A percentile compares a stretch with the other conserved stretches of the same genome.
Conservation (phyloP, 2,888 invertebrate genomes). For the Drosophila acutilabella region DNA sequence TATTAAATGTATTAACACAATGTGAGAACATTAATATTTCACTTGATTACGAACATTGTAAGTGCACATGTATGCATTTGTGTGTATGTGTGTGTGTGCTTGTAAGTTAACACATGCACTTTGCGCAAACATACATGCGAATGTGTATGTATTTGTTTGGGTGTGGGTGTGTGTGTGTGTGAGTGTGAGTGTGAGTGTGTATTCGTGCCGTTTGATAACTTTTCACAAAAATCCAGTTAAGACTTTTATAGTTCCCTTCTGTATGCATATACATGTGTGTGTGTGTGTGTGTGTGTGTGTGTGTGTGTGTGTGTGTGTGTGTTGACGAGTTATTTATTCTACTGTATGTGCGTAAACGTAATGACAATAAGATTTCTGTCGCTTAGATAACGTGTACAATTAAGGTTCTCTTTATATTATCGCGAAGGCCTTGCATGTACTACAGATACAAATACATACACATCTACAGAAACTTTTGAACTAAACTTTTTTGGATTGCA, state of each 20-base stretch:
- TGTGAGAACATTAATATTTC: slow-evolving; percentile 8
- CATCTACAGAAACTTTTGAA: not conserved
- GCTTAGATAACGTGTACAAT: slow-evolving; percentile 39
- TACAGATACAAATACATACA: slow-evolving; percentile 2
- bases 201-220: slow-evolving; percentile 8
- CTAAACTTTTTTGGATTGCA: no score
- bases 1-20: slow-evolving; percentile 1
- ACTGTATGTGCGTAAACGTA: slow-evolving; percentile 33
- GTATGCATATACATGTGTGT: not conserved
- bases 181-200: no score
- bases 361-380: slow-evolving; percentile 42
- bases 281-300: not conserved
- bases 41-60: slow-evolving; percentile 1
- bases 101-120: not conserved
- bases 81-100: not conserved
- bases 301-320: slow-evolving; percentile 16
- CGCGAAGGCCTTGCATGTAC: slow-evolving; percentile 24
- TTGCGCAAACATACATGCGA: not conserved
- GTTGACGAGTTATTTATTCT: slow-evolving; percentile 34
- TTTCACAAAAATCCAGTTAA: slow-evolving; percentile 19
- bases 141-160: not conserved
- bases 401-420: slow-evolving; percentile 32
- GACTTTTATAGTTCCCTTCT: slow-evolving; percentile 19
- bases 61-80: not conserved
- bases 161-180: no score